Evolutionary conservation across 1,140 invertebrate species (phyloP).

Genomic region (Nilaparvata lugens): DNA sequence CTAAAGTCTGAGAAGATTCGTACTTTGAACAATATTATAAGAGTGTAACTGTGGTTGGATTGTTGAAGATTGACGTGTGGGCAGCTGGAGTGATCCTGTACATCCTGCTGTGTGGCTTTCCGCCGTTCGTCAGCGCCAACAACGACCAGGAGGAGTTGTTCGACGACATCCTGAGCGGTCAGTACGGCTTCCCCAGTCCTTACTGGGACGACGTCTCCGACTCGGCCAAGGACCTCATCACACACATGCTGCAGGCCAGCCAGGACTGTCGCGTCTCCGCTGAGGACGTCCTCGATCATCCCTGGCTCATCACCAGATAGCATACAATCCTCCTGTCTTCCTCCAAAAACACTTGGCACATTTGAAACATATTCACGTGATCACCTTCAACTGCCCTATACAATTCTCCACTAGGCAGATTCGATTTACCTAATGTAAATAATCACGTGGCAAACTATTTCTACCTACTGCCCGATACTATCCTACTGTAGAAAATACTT

Average conservation of each 20-base stretch:
- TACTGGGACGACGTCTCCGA: conserved; percentile 88
- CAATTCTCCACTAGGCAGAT: no score
- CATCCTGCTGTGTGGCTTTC: conserved; percentile 94
- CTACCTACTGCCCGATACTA: no score
- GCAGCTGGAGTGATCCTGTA: conserved; percentile 95
- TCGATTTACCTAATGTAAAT: no score
- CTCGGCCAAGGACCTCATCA: conserved; percentile 78
- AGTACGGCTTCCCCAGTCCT: conserved; percentile 88
- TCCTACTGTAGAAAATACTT: no score
- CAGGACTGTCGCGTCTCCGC: conserved; percentile 81
- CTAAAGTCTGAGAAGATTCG: no score
- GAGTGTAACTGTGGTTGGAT: no score
- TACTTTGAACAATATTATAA: no score
- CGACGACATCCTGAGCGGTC: conserved; percentile 84
- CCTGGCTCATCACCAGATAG: conserved; percentile 61
- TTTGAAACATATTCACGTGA: no score
- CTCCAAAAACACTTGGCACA: no score
- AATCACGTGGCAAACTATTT: no score
- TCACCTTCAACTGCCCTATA: no score
- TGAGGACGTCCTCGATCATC: conserved; percentile 88
- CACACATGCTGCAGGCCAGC: conserved; percentile 84
- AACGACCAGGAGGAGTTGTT: conserved; percentile 94
- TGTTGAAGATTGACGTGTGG: conserved; percentile 96
- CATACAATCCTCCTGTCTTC: no score
- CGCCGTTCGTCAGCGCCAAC: conserved; percentile 87